phyloP scores from a whole-genome alignment of 2,797 vertebrate genomes.

The Bradypodion ventrale region DNA sequence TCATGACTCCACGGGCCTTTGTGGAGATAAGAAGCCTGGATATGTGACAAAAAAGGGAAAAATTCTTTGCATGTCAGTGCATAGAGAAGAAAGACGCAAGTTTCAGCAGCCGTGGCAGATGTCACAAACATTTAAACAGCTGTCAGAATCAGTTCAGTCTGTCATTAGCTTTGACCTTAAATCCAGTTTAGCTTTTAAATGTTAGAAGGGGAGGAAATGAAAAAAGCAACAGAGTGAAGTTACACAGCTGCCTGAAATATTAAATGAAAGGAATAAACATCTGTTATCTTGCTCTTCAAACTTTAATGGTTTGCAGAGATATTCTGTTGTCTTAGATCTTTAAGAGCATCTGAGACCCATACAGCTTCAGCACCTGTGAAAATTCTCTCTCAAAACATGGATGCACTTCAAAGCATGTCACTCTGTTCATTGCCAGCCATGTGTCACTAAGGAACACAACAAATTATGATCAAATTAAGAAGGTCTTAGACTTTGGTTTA shows the following conservation, averaged over 20 bases:
- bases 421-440: slow-evolving; percentile 70
- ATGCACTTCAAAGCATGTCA: slow-evolving; percentile 73
- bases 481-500: slow-evolving; percentile 48
- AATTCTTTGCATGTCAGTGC: neutral
- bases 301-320: slow-evolving; percentile 77
- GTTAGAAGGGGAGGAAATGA: slow-evolving; percentile 52
- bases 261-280: slow-evolving; percentile 80
- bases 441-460: slow-evolving; percentile 61
- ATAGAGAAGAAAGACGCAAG: neutral
- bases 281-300: slow-evolving; percentile 77
- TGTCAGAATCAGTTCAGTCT: slow-evolving; percentile 69
- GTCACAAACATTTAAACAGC: slow-evolving; percentile 79
- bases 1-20: slow-evolving; percentile 2
- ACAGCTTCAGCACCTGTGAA: slow-evolving; percentile 74
- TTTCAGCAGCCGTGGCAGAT: slow-evolving; percentile 65
- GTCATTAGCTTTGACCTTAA: slow-evolving; percentile 77
- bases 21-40: slow-evolving; percentile 10
- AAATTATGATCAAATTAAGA: slow-evolving; percentile 71
- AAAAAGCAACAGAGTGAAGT: slow-evolving; percentile 60
- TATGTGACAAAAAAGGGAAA: slow-evolving; percentile 29
- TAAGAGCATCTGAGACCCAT: slow-evolving; percentile 79
- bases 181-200: slow-evolving; percentile 76
- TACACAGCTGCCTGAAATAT: slow-evolving; percentile 80
- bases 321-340: slow-evolving; percentile 82
- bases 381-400: slow-evolving; percentile 57